Conservation (phyloP, 2,797 vertebrate species). For the Semaprochilodus insignis region DNA sequence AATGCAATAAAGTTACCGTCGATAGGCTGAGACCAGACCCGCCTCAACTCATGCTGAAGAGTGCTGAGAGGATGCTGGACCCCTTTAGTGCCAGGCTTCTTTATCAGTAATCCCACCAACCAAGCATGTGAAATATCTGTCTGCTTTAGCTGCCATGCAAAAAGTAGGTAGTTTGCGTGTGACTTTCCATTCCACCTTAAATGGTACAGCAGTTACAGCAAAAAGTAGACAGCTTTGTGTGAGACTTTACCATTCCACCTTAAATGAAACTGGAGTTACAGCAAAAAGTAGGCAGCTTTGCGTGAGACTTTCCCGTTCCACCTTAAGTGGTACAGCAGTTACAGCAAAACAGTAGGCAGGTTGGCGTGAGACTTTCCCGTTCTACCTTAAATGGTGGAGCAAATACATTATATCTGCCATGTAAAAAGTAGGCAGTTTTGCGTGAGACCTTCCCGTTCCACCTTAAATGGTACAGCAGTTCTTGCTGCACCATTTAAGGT, state of each 20-base stretch:
- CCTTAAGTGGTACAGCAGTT: too few species aligned
- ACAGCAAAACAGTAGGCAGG: too few species aligned
- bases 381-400: too few species aligned
- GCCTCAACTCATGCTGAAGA: neutral
- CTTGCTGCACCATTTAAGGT: neutral
- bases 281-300: too few species aligned
- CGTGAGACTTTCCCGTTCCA: too few species aligned
- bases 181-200: neutral
- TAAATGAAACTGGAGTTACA: neutral
- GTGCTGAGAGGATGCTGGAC: neutral
- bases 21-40: neutral
- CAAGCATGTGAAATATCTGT: too few species aligned
- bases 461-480: neutral
- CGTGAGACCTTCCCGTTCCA: neutral
- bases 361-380: too few species aligned
- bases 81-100: neutral
- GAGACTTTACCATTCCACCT: neutral
- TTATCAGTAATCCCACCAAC: neutral
- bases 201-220: neutral
- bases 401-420: too few species aligned
- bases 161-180: neutral
- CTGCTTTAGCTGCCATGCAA: too few species aligned
- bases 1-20: neutral
- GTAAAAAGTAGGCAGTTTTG: too few species aligned
- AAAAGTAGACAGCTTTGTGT: too few species aligned